These are phyloP conservation scores for Gila robusta DNA, from an alignment of 2,797 vertebrate species.

Conservation along the genomic window DNA sequence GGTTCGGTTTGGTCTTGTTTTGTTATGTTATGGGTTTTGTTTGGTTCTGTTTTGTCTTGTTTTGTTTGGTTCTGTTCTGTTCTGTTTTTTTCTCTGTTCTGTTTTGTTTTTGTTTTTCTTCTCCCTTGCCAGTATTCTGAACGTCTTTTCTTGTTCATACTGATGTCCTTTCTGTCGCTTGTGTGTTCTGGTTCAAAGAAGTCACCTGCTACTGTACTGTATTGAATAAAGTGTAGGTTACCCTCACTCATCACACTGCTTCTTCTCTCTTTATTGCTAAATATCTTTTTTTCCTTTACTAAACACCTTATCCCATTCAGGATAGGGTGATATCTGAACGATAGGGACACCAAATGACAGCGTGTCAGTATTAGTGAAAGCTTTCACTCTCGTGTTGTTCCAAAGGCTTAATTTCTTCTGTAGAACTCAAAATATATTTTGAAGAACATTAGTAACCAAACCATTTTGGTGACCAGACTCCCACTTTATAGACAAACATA, in stretches of 20 bases:
- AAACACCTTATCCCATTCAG: not conserved
- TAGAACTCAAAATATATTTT: not conserved
- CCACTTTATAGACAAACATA: not conserved
- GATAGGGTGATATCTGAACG: not conserved
- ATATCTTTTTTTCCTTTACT: not conserved
- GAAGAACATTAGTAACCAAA: not conserved
- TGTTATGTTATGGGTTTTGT: too few species aligned
- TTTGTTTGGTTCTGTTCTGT: constrained; percentile 67
- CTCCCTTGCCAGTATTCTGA: constrained; percentile 84
- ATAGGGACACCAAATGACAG: not conserved
- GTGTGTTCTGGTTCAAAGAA: constrained; percentile 88
- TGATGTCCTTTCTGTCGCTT: constrained; percentile 82
- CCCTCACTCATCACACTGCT: constrained; percentile 79
- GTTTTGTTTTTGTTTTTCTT: constrained; percentile 48
- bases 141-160: constrained; percentile 88
- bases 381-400: not conserved
- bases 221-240: constrained; percentile 94
- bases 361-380: not conserved
- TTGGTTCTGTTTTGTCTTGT: too few species aligned
- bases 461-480: not conserved
- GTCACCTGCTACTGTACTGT: constrained; percentile 93
- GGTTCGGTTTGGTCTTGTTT: too few species aligned
- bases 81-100: constrained; percentile 60
- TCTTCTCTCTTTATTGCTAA: not conserved
- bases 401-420: not conserved